Conservation (phyloP, 2,113 vertebrate genomes). For the Merops nubicus region DNA sequence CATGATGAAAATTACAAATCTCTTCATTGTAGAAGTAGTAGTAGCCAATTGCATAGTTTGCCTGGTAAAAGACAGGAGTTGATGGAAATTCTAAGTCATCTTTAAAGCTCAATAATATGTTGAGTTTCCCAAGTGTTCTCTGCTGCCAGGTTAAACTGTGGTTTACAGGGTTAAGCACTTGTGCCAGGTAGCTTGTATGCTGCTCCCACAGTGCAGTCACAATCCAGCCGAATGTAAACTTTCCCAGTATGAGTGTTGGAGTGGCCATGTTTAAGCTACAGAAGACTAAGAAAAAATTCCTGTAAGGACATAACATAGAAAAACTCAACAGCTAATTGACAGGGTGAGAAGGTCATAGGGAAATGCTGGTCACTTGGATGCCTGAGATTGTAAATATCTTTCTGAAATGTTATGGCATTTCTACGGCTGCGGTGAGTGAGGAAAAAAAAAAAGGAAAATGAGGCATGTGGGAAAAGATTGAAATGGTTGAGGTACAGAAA, state of each 20-base stretch:
- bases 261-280: not conserved
- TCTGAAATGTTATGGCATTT: not conserved
- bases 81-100: not conserved
- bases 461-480: conserved; percentile 11
- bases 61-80: not conserved
- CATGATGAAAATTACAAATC: not conserved
- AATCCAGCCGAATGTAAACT: not conserved
- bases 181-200: not conserved
- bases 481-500: not conserved
- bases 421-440: not conserved
- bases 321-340: not conserved
- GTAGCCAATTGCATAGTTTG: not conserved
- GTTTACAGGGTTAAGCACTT: not conserved
- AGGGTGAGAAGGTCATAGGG: conserved; percentile 35
- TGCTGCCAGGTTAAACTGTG: not conserved
- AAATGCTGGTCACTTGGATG: conserved; percentile 8
- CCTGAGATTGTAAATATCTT: conserved; percentile 34
- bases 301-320: not conserved
- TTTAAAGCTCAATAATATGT: not conserved
- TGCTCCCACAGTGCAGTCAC: not conserved
- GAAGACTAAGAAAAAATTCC: not conserved
- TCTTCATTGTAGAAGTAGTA: not conserved
- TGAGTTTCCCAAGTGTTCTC: not conserved
- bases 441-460: not conserved
- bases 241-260: not conserved